Base-by-base conservation (phyloP, 1,140 invertebrate species). In the Diorhabda elongata region DNA sequence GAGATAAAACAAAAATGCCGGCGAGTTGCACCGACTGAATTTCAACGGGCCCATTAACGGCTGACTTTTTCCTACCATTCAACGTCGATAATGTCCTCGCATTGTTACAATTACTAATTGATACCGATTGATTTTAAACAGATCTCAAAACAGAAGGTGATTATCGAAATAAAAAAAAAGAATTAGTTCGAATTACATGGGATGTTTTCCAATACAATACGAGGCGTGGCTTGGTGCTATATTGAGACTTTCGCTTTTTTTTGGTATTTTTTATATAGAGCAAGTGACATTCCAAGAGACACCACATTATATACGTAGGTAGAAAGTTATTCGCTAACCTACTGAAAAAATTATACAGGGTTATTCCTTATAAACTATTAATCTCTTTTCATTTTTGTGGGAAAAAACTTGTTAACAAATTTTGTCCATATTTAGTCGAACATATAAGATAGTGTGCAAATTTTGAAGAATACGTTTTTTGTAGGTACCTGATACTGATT, bases 61-160 rank as follows among this genome's bases (percentile, higher is more conserved):
- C 62, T 67, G 63, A 69, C 72, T 71, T 73, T 73, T 68, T 73
- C 72, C 72, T 64, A 52, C 62, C 59, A 52, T 52, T n/a, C 6
- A 52, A 52, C 47, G 47, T 8, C 60, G 72, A 70, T 71, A 73
- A 70, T 73, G 72, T 71, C 69, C 72, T 42, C 64, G 58, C 69
- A 58, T 58, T 71, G 72, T 66, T 71, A 73, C 72, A 73, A 70
- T 71, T 73, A 73, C 72, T 70, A 73, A 73, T 73, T 70, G 69
- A 69, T 70, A 69, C 69, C 70, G 67, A 73, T 67, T 67, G 65
- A 67, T 67, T 67, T 67, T 67, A 57, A 45, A 64, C 52, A 26
- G 58, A 67, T 58, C 65, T 42, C 47, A 43, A 26, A 44, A 63
- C 61, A 45, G 61, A 60, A 66, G 65, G 58, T 67, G 65, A 67